Evolutionary conservation across 1,140 invertebrate genomes (phyloP), one percentile per base, ranked within the genome.

Genomic region (Oedothorax gibbosus): DNA sequence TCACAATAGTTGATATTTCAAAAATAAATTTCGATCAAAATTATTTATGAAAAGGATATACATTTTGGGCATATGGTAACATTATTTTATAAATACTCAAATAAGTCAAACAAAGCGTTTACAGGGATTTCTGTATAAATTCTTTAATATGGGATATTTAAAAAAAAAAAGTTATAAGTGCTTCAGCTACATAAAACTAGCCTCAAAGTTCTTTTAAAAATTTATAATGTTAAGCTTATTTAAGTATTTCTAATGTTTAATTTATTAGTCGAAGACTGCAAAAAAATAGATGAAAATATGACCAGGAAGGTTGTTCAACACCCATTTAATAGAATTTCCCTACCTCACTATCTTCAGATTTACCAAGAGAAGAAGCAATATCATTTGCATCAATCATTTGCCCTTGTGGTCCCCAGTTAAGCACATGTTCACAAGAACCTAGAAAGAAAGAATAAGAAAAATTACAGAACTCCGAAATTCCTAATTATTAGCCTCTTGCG

Each of bases 381-480:
- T 60, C 14, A 75, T 56, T 75, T 15, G 15, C 18, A 60, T 9
- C 20, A 18, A 75, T 8, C 57, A 57, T 75, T 2, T 6, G 50
- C 2, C 20, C 35, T 65, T 51, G 57, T 11, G 62, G 75, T 15
- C 20, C 77, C 18, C 15, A 18, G 9, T 50, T 35, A 60, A 56
- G 72, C 18, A 75, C 66, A 49, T 76, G 49, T 51, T 57, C 49
- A 68, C 72, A 75, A 12, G 71, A 65, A 68, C 64, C 72, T 84
- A 66, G 3, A 76, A 57, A 56, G 15, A 18, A 76, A 62, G 12
- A 20, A 20, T 20, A 69, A 18, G 21, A 4, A 68, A 35, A 35
- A 35, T 5, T 35, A 35, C 35, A 35, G 35, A 35, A 35, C 35
- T 68, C 65, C 35, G 4, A 50, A 7, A 72, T 35, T 35, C 35